A percentile compares a stretch with the other conserved stretches of the same genome.
These are phyloP conservation scores for Drosophila sucinea DNA, from an alignment of 1,140 invertebrate species.

Conservation along the genomic window DNA sequence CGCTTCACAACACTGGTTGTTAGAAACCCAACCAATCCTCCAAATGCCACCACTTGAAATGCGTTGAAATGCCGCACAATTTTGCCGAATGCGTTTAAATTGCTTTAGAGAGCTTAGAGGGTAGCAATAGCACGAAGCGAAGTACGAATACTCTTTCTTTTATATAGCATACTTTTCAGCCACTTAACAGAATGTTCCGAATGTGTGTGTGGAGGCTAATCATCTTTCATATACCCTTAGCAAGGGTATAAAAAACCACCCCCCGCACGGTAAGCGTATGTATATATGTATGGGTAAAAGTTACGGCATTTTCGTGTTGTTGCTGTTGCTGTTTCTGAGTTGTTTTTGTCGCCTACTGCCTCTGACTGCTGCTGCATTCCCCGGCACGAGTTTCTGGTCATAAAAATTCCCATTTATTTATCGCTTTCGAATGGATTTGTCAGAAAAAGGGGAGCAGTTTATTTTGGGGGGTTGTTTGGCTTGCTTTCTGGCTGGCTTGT, in stretches of 20 bases:
- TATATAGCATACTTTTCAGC: slow-evolving; percentile 8
- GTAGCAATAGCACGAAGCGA: background rate
- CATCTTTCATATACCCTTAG: background rate
- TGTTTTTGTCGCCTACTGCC: slow-evolving; percentile 42
- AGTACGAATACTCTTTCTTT: background rate
- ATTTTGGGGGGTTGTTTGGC: slow-evolving; percentile 13
- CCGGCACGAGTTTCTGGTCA: slow-evolving; percentile 40
- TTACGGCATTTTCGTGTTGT: slow-evolving; percentile 18
- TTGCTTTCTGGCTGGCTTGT: slow-evolving; percentile 28
- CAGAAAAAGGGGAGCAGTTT: slow-evolving; percentile 30
- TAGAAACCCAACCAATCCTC: slow-evolving; percentile 30
- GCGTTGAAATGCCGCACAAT: slow-evolving; percentile 76
- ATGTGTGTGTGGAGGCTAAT: background rate
- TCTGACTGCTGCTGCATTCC: slow-evolving; percentile 44
- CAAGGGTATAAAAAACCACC: slow-evolving; percentile 19
- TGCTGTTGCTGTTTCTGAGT: slow-evolving; percentile 23
- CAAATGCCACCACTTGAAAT: slow-evolving; percentile 67
- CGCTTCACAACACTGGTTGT: slow-evolving; percentile 54
- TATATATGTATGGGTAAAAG: background rate
- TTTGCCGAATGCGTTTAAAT: slow-evolving; percentile 62
- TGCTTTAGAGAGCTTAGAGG: slow-evolving; percentile 48
- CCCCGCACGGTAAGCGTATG: slow-evolving; percentile 13
- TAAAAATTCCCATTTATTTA: slow-evolving; percentile 77
- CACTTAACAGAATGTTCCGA: background rate
- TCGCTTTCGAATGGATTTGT: slow-evolving; percentile 70